phyloP scores from a whole-genome alignment of 2,797 vertebrate genomes.

The Coreius guichenoti region DNA sequence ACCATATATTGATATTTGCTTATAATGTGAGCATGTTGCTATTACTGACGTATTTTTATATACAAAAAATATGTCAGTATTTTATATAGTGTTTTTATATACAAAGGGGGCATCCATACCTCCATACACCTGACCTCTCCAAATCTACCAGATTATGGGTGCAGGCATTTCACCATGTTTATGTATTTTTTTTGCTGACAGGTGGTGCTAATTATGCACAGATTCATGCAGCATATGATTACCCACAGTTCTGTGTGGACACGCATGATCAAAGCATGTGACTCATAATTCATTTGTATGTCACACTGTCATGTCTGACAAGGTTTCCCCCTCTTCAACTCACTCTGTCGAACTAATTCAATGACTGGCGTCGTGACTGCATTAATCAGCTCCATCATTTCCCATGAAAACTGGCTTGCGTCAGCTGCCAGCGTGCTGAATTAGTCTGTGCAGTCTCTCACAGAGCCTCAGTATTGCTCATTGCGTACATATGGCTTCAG shows the following conservation, averaged over 20 bases:
- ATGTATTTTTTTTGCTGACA: not conserved
- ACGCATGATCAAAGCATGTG: constrained; percentile 15
- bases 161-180: not conserved
- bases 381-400: constrained; percentile 13
- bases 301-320: constrained; percentile 24
- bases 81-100: not conserved
- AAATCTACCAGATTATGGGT: not conserved
- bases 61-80: not conserved
- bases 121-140: not conserved
- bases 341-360: constrained; percentile 12
- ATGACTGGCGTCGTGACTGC: not conserved
- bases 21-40: not conserved
- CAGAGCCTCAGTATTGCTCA: not conserved
- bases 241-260: not conserved
- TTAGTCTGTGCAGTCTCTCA: not conserved
- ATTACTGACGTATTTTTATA: not conserved
- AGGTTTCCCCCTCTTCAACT: not conserved
- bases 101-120: not conserved
- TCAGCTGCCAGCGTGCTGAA: constrained; percentile 30
- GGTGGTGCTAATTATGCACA: constrained; percentile 18
- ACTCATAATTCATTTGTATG: not conserved
- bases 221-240: not conserved
- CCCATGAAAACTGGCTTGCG: constrained; percentile 23
- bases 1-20: not conserved
- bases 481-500: not conserved